A percentile compares a stretch with the other conserved stretches of the same genome.
Conservation (phyloP, 1,140 invertebrate genomes). For the Drosophila teissieri region DNA sequence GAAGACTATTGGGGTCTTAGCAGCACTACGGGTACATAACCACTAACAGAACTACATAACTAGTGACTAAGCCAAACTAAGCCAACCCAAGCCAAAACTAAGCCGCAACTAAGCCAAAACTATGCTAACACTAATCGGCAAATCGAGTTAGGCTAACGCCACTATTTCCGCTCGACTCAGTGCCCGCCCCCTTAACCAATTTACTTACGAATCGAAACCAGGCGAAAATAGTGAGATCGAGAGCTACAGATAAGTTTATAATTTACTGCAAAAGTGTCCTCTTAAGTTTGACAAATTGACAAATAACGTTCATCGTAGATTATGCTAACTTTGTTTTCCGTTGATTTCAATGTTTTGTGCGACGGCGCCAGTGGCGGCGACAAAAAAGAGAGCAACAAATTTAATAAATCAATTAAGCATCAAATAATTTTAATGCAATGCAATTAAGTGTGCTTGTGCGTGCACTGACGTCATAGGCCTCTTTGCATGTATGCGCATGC, state of each 20-base stretch:
- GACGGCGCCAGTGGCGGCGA: constrained; percentile 33
- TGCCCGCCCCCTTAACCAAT: constrained; percentile 12
- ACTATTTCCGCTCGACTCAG: not conserved
- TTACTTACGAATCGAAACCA: not conserved
- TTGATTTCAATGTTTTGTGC: constrained; percentile 42
- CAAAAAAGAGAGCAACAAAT: constrained; percentile 20
- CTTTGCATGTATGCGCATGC: not conserved
- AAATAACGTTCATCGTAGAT: constrained; percentile 2
- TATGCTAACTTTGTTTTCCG: constrained; percentile 26
- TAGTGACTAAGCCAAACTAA: constrained; percentile 3
- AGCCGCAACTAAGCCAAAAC: not conserved
- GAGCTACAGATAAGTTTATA: constrained; percentile 1
- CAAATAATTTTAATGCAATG: constrained; percentile 43
- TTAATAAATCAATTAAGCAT: constrained; percentile 47
- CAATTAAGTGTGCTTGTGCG: constrained; percentile 37
- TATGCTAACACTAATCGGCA: not conserved
- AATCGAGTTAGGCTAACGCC: no score
- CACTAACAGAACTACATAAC: constrained; percentile 10
- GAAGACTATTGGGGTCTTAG: constrained; percentile 85
- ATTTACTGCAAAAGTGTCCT: constrained; percentile 19
- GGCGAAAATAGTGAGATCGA: not conserved
- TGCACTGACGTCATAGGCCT: constrained; percentile 45
- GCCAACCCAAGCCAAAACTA: no score
- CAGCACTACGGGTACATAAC: constrained; percentile 81
- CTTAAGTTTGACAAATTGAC: constrained; percentile 11